Evolutionary conservation across 2,797 vertebrate genomes (phyloP).

Genomic region (Chloroceryle amazona): DNA sequence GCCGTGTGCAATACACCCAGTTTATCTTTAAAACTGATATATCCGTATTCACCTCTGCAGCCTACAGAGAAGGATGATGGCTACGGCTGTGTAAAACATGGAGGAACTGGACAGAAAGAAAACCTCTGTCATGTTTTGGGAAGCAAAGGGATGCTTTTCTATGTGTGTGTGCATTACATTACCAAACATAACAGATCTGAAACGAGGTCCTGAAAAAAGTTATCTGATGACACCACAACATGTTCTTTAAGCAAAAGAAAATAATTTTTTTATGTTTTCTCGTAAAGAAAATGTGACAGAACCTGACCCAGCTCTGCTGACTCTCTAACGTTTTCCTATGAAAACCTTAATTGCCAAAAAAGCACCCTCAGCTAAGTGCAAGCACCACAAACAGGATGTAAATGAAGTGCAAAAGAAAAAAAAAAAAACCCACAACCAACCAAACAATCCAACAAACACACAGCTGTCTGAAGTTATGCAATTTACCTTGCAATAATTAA

Average conservation of each 20-base stretch:
- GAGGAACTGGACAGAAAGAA: neutral
- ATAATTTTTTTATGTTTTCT: neutral
- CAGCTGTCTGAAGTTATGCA: neutral
- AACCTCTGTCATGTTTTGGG: neutral
- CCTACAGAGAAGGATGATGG: neutral
- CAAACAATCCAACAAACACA: too few relatives aligned
- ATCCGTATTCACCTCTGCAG: neutral
- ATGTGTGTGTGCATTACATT: neutral
- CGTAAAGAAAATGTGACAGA: neutral
- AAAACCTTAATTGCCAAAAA: neutral
- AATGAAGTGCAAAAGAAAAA: neutral
- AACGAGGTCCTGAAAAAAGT: neutral
- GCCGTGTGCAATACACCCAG: rapidly evolving
- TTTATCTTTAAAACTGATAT: neutral
- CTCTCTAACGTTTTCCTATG: neutral
- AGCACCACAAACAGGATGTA: neutral
- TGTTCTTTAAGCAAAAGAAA: neutral
- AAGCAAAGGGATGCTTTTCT: neutral
- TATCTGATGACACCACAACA: rapidly evolving
- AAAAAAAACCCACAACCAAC: too few relatives aligned
- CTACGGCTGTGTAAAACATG: neutral
- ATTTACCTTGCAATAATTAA: neutral
- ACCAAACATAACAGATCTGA: neutral
- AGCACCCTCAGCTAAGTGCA: neutral
- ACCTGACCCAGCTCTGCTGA: neutral